phyloP scores from a whole-genome alignment of 2,888 invertebrate genomes.

The Trimorus sp. region DNA sequence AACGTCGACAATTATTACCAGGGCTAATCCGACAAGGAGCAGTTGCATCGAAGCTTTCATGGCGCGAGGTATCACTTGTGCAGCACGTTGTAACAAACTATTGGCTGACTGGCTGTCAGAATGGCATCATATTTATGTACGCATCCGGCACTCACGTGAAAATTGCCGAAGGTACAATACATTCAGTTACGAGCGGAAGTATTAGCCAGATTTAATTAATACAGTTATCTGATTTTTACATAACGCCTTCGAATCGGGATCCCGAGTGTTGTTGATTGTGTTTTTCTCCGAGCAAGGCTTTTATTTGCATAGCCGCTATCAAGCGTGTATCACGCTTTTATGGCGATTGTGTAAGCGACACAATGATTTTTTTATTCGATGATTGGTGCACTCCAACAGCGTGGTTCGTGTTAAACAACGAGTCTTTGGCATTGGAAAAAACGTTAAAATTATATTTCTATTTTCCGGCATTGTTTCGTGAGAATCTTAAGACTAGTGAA shows the following conservation, averaged over 20 bases:
- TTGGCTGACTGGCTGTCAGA: slow-evolving; percentile 39
- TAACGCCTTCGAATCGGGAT: slow-evolving; percentile 35
- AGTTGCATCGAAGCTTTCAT: no score
- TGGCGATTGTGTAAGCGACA: slow-evolving; percentile 40
- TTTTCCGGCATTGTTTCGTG: slow-evolving; percentile 33
- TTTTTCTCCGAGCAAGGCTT: slow-evolving; percentile 32
- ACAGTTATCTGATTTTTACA: slow-evolving; percentile 53
- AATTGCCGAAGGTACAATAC: slow-evolving; percentile 44
- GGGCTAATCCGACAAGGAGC: no score
- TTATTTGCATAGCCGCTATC: slow-evolving; percentile 39
- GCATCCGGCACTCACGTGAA: slow-evolving; percentile 10
- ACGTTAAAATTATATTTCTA: slow-evolving; percentile 23
- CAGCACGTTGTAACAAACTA: slow-evolving; percentile 5
- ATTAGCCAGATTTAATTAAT: slow-evolving; percentile 48
- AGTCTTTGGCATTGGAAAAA: not conserved
- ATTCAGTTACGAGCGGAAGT: slow-evolving; percentile 40
- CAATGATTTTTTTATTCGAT: slow-evolving; percentile 39
- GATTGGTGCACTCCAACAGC: slow-evolving; percentile 9
- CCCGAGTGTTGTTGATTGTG: slow-evolving; percentile 35
- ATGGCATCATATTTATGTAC: slow-evolving; percentile 46
- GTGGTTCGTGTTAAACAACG: slow-evolving; percentile 1
- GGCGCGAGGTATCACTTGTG: no score
- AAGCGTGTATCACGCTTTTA: slow-evolving; percentile 27
- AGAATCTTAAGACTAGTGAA: slow-evolving; percentile 2
- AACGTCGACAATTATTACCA: no score